phyloP scores from a whole-genome alignment of 2,888 invertebrate species.

The Pelosia muscerda region DNA sequence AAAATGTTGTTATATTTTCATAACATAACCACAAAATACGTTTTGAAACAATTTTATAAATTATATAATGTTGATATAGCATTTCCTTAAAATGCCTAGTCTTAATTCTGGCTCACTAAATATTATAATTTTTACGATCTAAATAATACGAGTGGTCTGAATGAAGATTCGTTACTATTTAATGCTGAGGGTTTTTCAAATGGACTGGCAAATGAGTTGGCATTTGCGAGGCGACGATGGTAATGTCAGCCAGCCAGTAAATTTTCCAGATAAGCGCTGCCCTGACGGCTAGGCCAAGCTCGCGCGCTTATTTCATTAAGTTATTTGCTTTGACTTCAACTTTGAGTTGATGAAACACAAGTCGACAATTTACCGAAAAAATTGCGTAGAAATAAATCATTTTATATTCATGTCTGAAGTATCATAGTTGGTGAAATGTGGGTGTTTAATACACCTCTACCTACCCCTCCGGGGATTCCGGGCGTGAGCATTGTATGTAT shows the following conservation, averaged over 20 bases:
- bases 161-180: conserved; percentile 63
- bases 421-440: no score
- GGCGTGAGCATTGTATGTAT: no score
- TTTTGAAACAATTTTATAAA: background rate
- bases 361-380: conserved; percentile 46
- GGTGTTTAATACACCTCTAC: no score
- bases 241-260: conserved; percentile 83
- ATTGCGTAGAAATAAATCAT: conserved; percentile 14
- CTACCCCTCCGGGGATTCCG: no score
- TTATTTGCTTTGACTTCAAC: conserved; percentile 77
- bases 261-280: conserved; percentile 81
- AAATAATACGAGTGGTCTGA: conserved; percentile 42
- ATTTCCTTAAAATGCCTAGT: background rate
- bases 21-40: background rate
- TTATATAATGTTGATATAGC: background rate
- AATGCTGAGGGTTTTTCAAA: conserved; percentile 74
- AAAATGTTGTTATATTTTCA: background rate
- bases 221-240: conserved; percentile 78
- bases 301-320: conserved; percentile 79
- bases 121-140: conserved; percentile 19
- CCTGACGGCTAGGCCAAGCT: conserved; percentile 74
- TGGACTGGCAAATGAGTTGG: conserved; percentile 79
- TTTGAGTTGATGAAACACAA: conserved; percentile 66
- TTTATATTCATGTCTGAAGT: no score
- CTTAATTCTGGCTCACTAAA: background rate